Evolutionary conservation across 2,888 invertebrate genomes (phyloP).

Genomic region (Ectemnius lituratus): DNA sequence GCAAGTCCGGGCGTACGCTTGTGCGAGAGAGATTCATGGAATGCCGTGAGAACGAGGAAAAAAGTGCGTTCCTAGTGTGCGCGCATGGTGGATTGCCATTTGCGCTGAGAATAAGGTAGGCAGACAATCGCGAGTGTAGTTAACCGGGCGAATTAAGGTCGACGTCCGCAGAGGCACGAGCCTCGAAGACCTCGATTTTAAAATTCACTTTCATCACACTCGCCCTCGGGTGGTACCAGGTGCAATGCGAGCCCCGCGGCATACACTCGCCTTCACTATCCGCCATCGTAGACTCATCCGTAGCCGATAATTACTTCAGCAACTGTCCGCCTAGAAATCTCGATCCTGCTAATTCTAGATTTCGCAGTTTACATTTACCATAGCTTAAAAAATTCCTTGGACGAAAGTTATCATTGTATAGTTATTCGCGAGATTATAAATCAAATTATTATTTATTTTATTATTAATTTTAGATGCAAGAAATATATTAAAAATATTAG

Average conservation of each 20-base stretch:
- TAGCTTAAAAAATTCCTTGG: too few species aligned
- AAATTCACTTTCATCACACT: conserved; percentile 57
- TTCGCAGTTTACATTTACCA: too few species aligned
- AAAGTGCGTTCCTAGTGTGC: conserved; percentile 25
- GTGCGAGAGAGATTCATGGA: conserved; percentile 30
- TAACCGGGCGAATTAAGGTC: conserved; percentile 52
- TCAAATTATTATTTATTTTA: too few species aligned
- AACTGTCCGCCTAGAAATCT: too few species aligned
- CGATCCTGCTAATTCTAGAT: too few species aligned
- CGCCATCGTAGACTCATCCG: too few species aligned
- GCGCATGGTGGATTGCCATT: conserved; percentile 46
- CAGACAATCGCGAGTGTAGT: conserved; percentile 48
- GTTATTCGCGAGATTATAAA: too few species aligned
- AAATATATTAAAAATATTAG: too few species aligned
- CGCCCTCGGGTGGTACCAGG: conserved; percentile 41
- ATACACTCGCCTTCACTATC: too few species aligned
- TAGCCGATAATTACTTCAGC: too few species aligned
- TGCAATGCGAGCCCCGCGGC: conserved; percentile 28
- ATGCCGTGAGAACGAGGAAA: conserved; percentile 46
- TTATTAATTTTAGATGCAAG: too few species aligned
- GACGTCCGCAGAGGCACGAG: conserved; percentile 48
- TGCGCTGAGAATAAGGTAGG: conserved; percentile 44
- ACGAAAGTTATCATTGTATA: too few species aligned
- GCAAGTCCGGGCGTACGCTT: background rate
- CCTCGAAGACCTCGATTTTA: conserved; percentile 52